A percentile compares a stretch with the other conserved stretches of the same genome.
Evolutionary conservation across 2,113 vertebrate species (phyloP).

Genomic region (Prionailurus bengalensis): DNA sequence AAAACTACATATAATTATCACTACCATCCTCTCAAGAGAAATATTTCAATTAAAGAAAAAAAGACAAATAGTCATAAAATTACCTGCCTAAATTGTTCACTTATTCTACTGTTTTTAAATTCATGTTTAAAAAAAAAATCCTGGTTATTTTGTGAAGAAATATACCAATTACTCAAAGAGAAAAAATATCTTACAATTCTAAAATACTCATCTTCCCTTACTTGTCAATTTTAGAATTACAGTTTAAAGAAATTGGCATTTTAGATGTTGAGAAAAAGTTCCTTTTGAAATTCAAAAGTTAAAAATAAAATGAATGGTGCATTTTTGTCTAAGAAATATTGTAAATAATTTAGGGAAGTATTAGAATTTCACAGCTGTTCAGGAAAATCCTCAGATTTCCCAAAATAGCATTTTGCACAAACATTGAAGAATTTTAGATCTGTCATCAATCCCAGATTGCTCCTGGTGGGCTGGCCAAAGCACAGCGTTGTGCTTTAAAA

Average conservation of each 20-base stretch:
- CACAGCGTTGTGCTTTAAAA: neutral
- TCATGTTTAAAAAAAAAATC: neutral
- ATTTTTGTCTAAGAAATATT: constrained; percentile 66
- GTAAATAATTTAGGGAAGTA: constrained; percentile 77
- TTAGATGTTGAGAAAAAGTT: constrained; percentile 46
- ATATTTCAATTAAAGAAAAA: neutral
- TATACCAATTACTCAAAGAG: neutral
- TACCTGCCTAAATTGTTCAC: neutral
- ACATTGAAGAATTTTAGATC: constrained; percentile 71
- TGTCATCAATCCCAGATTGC: constrained; percentile 52
- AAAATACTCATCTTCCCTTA: neutral
- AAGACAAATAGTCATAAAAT: neutral
- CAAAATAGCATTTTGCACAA: constrained; percentile 76
- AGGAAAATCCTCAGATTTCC: constrained; percentile 76
- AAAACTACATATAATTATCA: neutral
- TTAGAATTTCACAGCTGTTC: constrained; percentile 77
- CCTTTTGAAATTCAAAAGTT: constrained; percentile 63
- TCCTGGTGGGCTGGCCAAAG: constrained; percentile 12
- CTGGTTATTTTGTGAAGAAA: neutral
- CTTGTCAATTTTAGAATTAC: constrained; percentile 10
- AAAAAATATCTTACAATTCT: neutral
- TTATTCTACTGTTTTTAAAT: constrained; percentile 8
- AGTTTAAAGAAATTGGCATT: neutral
- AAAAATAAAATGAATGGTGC: constrained; percentile 67
- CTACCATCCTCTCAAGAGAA: neutral